Conservation (phyloP, 2,113 vertebrate species). For the Gavialis gangeticus region DNA sequence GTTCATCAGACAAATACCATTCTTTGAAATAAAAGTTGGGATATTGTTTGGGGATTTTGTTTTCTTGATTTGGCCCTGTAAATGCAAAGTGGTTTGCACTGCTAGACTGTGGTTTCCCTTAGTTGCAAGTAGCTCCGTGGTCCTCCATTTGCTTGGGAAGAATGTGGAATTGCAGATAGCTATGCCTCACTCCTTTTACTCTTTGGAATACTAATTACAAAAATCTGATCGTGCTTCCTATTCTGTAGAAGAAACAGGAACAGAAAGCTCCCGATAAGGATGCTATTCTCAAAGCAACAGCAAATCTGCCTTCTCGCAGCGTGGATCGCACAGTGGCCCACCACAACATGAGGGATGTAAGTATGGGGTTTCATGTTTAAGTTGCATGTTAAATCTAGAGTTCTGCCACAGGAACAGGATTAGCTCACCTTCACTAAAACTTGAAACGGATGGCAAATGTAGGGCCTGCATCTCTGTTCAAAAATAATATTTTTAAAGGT, state of each 20-base stretch:
- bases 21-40: too few relatives aligned
- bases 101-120: neutral
- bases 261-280: slow-evolving; percentile 97
- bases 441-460: neutral
- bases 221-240: neutral
- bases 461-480: neutral
- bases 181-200: neutral
- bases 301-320: slow-evolving; percentile 84
- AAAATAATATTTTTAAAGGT: neutral
- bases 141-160: slow-evolving; percentile 5
- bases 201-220: neutral
- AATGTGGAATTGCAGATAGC: neutral
- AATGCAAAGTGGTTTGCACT: neutral
- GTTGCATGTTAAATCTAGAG: accelerated
- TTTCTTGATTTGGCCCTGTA: neutral
- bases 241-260: slow-evolving; percentile 92
- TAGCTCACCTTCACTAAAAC: neutral
- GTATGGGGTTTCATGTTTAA: slow-evolving; percentile 17
- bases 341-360: slow-evolving; percentile 94
- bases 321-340: slow-evolving; percentile 89
- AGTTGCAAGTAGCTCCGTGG: neutral
- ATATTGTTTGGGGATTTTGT: too few relatives aligned
- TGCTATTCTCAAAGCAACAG: slow-evolving; percentile 92
- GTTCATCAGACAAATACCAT: too few relatives aligned
- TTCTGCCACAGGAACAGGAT: neutral